Percentiles rank a stretch among this genome's conserved stretches.
Evolutionary conservation across 2,113 vertebrate genomes (phyloP).

Genomic region (Podarcis cretensis): DNA sequence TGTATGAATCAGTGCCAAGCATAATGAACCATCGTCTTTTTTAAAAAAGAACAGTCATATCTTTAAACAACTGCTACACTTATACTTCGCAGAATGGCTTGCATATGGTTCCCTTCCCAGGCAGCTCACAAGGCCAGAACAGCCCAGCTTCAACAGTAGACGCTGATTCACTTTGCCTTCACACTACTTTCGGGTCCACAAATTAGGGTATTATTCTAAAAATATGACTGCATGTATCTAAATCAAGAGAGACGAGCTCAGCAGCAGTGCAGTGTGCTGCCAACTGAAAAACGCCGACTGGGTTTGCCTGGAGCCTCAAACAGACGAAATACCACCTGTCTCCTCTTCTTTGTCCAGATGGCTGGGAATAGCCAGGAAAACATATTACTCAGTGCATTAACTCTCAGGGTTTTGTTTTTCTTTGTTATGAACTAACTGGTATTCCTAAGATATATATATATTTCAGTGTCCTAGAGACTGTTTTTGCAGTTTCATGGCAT

Average conservation of each 20-base stretch:
- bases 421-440: slow-evolving; percentile 13
- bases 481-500: background rate
- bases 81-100: background rate
- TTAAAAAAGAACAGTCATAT: background rate
- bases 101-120: background rate
- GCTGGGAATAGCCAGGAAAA: slow-evolving; percentile 28
- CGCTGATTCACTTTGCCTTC: background rate
- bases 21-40: background rate
- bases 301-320: background rate
- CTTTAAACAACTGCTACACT: background rate
- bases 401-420: background rate
- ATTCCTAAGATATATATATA: background rate
- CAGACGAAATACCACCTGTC: slow-evolving; percentile 11
- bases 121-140: background rate
- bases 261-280: background rate
- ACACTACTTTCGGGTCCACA: background rate
- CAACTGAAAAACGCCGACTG: slow-evolving; percentile 22
- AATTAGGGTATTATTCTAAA: background rate
- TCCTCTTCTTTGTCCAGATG: slow-evolving; percentile 13
- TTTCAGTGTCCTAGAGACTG: background rate
- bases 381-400: background rate
- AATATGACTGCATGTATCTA: background rate
- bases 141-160: background rate
- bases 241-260: slow-evolving; percentile 6
- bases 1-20: background rate